A percentile compares a stretch with the other conserved stretches of the same genome.
Conservation (phyloP, 2,113 vertebrate species). For the Pimephales promelas region DNA sequence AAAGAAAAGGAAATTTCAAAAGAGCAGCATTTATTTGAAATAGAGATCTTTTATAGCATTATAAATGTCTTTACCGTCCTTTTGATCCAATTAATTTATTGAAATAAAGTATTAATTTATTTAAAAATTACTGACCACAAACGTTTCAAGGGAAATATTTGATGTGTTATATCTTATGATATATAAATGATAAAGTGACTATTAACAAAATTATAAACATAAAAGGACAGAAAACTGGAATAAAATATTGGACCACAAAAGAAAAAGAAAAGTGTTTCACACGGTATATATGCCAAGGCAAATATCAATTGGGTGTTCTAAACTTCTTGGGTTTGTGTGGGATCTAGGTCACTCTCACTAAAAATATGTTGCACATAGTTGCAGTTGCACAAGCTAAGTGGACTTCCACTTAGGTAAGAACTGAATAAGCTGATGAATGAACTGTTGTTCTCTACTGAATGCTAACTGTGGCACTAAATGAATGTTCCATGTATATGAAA, state of each 20-base stretch:
- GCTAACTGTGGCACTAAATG: neutral
- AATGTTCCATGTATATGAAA: too few relatives aligned
- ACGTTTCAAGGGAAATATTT: neutral
- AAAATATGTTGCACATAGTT: conserved; percentile 25
- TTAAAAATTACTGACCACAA: neutral
- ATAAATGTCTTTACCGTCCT: neutral
- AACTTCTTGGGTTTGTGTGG: neutral
- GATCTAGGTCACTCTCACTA: conserved; percentile 22
- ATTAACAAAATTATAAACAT: neutral
- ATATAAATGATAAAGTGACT: neutral
- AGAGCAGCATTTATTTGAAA: neutral
- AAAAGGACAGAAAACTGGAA: too few relatives aligned
- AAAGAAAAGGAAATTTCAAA: neutral
- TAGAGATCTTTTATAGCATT: neutral
- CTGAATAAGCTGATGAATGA: conserved; percentile 12
- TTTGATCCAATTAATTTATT: neutral
- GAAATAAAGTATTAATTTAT: neutral
- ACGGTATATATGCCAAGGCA: neutral
- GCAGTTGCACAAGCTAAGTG: conserved; percentile 11
- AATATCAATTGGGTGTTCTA: conserved; percentile 5
- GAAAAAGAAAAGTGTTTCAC: neutral
- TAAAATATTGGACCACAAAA: too few relatives aligned
- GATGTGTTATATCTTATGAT: neutral
- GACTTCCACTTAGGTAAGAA: conserved; percentile 21
- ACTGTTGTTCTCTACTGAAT: conserved; percentile 29